Evolutionary conservation across 2,797 vertebrate species (phyloP).

Genomic region (Siniperca obscura): DNA sequence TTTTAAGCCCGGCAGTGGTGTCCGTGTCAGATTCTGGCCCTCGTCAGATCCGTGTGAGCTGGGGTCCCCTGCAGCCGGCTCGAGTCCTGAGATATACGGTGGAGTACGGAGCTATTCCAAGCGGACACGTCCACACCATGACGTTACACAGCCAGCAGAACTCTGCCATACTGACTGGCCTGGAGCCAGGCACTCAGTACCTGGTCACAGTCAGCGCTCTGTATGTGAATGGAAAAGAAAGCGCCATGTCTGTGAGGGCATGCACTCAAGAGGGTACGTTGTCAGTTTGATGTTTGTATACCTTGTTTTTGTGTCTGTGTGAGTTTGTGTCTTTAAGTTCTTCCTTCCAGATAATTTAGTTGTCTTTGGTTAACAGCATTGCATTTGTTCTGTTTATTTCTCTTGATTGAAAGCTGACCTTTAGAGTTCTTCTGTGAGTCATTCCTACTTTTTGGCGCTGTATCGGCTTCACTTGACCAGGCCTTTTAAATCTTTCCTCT

Average conservation of each 20-base stretch:
- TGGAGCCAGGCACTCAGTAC: conserved; percentile 87
- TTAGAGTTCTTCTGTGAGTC: not conserved
- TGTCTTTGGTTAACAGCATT: conserved; percentile 4
- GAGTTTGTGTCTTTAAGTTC: not conserved
- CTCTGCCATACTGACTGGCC: conserved; percentile 83
- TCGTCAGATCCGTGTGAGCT: conserved; percentile 88
- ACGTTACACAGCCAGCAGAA: conserved; percentile 77
- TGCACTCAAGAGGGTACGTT: conserved; percentile 87
- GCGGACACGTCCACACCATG: conserved; percentile 75
- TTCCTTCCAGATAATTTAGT: not conserved
- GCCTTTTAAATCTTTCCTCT: not conserved
- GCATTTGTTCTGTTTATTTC: conserved; percentile 13
- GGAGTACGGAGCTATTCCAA: conserved; percentile 86
- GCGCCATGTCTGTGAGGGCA: conserved; percentile 89
- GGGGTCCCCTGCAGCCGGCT: conserved; percentile 84
- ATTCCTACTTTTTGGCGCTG: not conserved
- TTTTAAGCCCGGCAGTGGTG: conserved; percentile 84
- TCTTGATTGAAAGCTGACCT: conserved; percentile 18
- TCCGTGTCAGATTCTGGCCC: conserved; percentile 85
- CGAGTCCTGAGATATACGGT: conserved; percentile 83
- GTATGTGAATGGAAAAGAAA: conserved; percentile 86
- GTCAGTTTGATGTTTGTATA: not conserved
- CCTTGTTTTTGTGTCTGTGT: not conserved
- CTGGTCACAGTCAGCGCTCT: conserved; percentile 90
- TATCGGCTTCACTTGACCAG: not conserved